A percentile compares a stretch with the other conserved stretches of the same genome.
phyloP scores from a whole-genome alignment of 2,113 vertebrate genomes.

The Poeciliopsis prolifica region DNA sequence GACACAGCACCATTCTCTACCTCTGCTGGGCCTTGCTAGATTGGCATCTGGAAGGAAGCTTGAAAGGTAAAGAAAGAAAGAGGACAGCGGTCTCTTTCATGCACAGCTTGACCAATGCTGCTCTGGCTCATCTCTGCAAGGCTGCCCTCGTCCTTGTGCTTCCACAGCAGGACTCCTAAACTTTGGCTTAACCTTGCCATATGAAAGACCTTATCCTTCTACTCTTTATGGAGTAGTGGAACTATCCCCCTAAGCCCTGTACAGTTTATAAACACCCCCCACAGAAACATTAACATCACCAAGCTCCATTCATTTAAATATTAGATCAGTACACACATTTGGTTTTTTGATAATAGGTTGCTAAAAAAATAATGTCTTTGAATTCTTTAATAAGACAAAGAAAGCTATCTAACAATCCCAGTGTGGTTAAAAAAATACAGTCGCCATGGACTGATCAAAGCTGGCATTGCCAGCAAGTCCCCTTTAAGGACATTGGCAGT shows the following conservation, averaged over 20 bases:
- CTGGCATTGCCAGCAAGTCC: slow-evolving; percentile 65
- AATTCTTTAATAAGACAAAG: not conserved
- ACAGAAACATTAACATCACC: slow-evolving; percentile 30
- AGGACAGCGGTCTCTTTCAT: slow-evolving; percentile 31
- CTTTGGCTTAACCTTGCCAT: slow-evolving; percentile 68
- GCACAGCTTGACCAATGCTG: slow-evolving; percentile 66
- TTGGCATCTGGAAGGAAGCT: slow-evolving; percentile 55
- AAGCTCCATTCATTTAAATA: slow-evolving; percentile 1
- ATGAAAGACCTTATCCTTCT: slow-evolving; percentile 52
- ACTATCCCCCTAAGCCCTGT: slow-evolving; percentile 40
- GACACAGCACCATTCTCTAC: slow-evolving; percentile 63
- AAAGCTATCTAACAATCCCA: slow-evolving; percentile 24
- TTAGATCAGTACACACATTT: not conserved
- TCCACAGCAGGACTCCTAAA: slow-evolving; percentile 65
- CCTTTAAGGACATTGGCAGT: slow-evolving; percentile 75
- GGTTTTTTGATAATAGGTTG: slow-evolving; percentile 29
- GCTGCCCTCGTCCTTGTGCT: slow-evolving; percentile 77
- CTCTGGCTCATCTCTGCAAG: slow-evolving; percentile 62
- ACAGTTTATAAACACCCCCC: slow-evolving; percentile 27
- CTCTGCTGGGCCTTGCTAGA: slow-evolving; percentile 62
- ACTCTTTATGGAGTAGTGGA: slow-evolving; percentile 44
- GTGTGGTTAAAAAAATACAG: slow-evolving; percentile 47
- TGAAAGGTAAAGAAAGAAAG: slow-evolving; percentile 34
- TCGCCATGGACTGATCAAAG: slow-evolving; percentile 73
- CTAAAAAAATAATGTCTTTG: not conserved